Base-by-base conservation (phyloP, 2,113 vertebrate genomes). In the Lichenostomus cassidix region DNA sequence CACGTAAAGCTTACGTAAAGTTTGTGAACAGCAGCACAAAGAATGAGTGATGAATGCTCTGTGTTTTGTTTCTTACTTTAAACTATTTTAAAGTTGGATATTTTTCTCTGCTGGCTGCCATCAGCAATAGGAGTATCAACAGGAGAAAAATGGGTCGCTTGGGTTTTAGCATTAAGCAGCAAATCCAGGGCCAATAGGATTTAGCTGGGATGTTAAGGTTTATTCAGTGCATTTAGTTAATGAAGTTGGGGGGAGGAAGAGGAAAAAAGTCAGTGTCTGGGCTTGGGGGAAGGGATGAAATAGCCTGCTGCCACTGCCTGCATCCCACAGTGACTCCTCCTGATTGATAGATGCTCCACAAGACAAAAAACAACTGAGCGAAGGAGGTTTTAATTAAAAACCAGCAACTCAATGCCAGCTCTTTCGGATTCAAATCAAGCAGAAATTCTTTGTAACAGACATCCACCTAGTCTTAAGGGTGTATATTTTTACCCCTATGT, bases 101-200 rank as follows among this genome's bases (percentile, higher is more conserved):
- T 95, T 97, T 94, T 95, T 79, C 90, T 92, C 67, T 86, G 64
- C 90, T 77, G 82, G 79, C 89, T 96, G 92, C 95, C 80, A 90
- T 92, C 94, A 96, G 90, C 83, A 83, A 73, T 92, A 75, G 91
- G 93, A 87, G 90, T 96, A 97, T 96, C 95, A 95, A 97, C 96
- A 96, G 90, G 95, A 95, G 95, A 92, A 97, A 98, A 97, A 97
- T 97, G 92, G 97, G 96, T 97, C 97, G 91, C 94, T 96, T 93
- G 94, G 97, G 96, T 98, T 97, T 99, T 99, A 99, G 98, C 97
- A 96, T 98, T 99, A 98, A 98, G 97, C 94, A 98, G 98, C 97
- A 99, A 99, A 99, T 99, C 98, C 98, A 90, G 88, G 84, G 97
- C 96, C 98, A 98, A 98, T 98, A 98, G 98, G 98, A 99, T 99